Percentiles rank a stretch among this genome's conserved stretches.
These are phyloP conservation scores for Nannospalax galili DNA, from an alignment of 2,113 vertebrate species.

Conservation along the genomic window DNA sequence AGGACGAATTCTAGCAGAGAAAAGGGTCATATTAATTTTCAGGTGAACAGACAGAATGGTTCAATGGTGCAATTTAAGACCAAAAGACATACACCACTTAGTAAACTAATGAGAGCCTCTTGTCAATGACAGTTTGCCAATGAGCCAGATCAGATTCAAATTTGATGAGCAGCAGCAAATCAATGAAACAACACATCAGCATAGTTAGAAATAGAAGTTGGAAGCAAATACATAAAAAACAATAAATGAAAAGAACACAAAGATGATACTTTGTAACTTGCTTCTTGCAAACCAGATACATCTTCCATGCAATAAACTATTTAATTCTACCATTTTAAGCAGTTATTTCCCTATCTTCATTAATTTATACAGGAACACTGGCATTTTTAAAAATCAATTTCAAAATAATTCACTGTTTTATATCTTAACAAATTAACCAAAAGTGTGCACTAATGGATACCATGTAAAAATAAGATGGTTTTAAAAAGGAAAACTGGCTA, in stretches of 20 bases:
- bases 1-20: conserved; percentile 89
- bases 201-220: neutral
- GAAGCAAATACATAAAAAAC: neutral
- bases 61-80: conserved; percentile 93
- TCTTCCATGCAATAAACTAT: neutral
- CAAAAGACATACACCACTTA: conserved; percentile 86
- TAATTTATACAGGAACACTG: neutral
- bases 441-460: neutral
- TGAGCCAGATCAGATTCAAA: neutral
- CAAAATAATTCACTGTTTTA: neutral
- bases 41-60: conserved; percentile 91
- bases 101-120: conserved; percentile 1
- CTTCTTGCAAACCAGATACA: neutral
- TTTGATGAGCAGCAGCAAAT: conserved; percentile 26
- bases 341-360: neutral
- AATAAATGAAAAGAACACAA: neutral
- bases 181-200: conserved; percentile 24
- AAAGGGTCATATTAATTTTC: conserved; percentile 93
- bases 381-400: neutral
- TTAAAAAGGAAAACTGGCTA: neutral
- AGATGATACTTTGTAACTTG: neutral
- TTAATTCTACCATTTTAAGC: neutral
- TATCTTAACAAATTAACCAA: neutral
- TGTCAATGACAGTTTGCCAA: conserved; percentile 1
- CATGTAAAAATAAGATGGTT: neutral